Evolutionary conservation across 1,140 invertebrate genomes (phyloP).

Genomic region (Euura lappo): DNA sequence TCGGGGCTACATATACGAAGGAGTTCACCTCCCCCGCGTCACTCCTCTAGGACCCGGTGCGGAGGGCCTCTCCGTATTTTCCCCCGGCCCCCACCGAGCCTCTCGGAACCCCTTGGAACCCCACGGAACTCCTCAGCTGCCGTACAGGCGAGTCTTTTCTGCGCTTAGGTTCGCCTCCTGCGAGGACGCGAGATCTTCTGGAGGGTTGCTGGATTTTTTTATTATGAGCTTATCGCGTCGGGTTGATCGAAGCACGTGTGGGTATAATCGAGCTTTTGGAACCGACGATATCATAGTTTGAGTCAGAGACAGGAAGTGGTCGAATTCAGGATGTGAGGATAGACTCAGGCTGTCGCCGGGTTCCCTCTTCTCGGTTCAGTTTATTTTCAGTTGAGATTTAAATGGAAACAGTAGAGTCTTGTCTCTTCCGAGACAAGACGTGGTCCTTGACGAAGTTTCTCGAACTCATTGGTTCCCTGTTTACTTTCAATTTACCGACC

Average conservation of each 20-base stretch:
- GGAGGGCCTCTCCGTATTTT: slow-evolving; percentile 25
- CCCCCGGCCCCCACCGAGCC: slow-evolving; percentile 8
- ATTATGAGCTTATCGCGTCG: too few species aligned
- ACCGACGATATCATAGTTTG: too few species aligned
- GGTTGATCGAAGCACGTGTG: too few species aligned
- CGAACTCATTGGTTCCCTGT: too few species aligned
- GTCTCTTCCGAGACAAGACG: not conserved
- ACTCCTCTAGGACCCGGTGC: slow-evolving; percentile 21
- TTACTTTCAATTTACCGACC: not conserved
- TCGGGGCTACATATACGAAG: slow-evolving; percentile 60
- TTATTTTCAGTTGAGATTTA: not conserved
- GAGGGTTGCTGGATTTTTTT: too few species aligned
- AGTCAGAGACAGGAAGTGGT: too few species aligned
- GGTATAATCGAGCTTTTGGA: too few species aligned
- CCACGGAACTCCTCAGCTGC: slow-evolving; percentile 3
- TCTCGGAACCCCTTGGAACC: slow-evolving; percentile 5
- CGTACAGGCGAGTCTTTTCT: not conserved
- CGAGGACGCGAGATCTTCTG: not conserved
- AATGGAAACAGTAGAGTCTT: not conserved
- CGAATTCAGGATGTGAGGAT: too few species aligned
- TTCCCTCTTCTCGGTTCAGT: not conserved
- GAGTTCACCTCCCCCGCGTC: slow-evolving; percentile 30
- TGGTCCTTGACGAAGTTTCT: too few species aligned
- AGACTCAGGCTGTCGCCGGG: too few species aligned
- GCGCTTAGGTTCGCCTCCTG: not conserved